Evolutionary conservation across 2,888 invertebrate genomes (phyloP), one percentile per base, ranked within the genome.

Genomic region (Ormyrus labotus): DNA sequence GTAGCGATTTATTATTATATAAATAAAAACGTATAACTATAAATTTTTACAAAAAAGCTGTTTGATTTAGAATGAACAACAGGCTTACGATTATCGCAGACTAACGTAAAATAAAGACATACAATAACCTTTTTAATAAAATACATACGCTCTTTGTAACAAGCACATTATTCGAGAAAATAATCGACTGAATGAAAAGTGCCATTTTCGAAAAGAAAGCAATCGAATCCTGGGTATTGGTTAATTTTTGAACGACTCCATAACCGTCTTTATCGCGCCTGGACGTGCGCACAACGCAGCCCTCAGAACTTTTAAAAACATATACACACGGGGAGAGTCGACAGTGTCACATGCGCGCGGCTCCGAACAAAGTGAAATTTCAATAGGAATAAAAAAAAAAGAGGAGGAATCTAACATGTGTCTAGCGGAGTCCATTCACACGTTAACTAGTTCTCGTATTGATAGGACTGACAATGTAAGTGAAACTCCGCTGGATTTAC

Each of bases 401-500:
- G 48, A 76, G 13, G 11, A 58, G 55, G n/a, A 68, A 74, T 79
- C 79, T 73, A 79, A 77, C 69, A 73, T 19, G 60, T 81, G 77
- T 77, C 81, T 69, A 69, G 69, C 72, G 51, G 76, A 72, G 64
- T 64, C 63, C 60, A 81, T 81, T 81, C 69, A 77, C 77, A 69
- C 74, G 78, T 74, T 78, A 81, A 81, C 81, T 74, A 81, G 74
- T 78, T 74, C 64, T 58, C 50, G 13, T 71, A 78, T 81, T 78
- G 78, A 78, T 78, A 75, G 55, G 61, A 51, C 53, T 11, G 13
- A 58, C 74, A 78, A 71, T 78, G 71, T 74, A 70, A 74, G 69
- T 81, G 61, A 73, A 78, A 70, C 73, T 77, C 71, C 11, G 11
- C n/a, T 45, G 77, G 73, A 73, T 78, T 73, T 73, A 47, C 68